These are phyloP conservation scores for Lampropteryx suffumata DNA, from an alignment of 2,888 invertebrate genomes.

Conservation along the genomic window DNA sequence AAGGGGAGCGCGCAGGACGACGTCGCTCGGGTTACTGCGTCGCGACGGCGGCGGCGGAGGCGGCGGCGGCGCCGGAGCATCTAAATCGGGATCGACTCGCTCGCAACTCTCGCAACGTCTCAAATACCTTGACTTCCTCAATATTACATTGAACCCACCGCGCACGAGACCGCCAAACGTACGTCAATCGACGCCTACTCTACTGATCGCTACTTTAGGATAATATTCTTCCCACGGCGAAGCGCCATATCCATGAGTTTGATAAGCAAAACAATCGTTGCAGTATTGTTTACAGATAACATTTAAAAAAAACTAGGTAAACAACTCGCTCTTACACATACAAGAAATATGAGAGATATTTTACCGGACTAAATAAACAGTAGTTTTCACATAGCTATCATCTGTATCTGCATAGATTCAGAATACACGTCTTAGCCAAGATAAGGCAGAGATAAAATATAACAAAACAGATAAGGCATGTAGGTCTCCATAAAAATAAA, in stretches of 20 bases:
- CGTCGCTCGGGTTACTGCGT: conserved; percentile 79
- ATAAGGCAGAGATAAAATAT: conserved; percentile 54
- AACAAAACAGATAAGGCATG: conserved; percentile 53
- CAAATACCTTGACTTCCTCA: conserved; percentile 84
- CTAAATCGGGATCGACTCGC: conserved; percentile 82
- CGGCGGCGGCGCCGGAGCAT: conserved; percentile 78
- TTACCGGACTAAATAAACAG: not conserved
- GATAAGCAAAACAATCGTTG: conserved; percentile 26
- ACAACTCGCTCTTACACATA: not conserved
- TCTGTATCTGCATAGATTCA: conserved; percentile 21
- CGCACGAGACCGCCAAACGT: conserved; percentile 73
- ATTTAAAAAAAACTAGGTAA: conserved; percentile 1
- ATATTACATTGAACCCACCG: conserved; percentile 82
- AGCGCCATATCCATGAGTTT: conserved; percentile 23
- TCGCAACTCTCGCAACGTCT: conserved; percentile 79
- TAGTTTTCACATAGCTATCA: conserved; percentile 1
- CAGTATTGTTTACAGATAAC: conserved; percentile 14
- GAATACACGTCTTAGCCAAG: conserved; percentile 40
- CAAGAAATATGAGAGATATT: conserved; percentile 1
- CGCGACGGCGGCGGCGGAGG: conserved; percentile 62
- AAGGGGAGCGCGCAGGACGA: conserved; percentile 73
- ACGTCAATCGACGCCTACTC: conserved; percentile 79
- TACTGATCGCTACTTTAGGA: conserved; percentile 45
- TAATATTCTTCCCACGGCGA: conserved; percentile 50
- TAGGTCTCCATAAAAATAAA: conserved; percentile 36